A percentile compares a stretch with the other conserved stretches of the same genome.
These are phyloP conservation scores for Chaetura pelagica DNA, from an alignment of 2,113 vertebrate species.

Conservation along the genomic window DNA sequence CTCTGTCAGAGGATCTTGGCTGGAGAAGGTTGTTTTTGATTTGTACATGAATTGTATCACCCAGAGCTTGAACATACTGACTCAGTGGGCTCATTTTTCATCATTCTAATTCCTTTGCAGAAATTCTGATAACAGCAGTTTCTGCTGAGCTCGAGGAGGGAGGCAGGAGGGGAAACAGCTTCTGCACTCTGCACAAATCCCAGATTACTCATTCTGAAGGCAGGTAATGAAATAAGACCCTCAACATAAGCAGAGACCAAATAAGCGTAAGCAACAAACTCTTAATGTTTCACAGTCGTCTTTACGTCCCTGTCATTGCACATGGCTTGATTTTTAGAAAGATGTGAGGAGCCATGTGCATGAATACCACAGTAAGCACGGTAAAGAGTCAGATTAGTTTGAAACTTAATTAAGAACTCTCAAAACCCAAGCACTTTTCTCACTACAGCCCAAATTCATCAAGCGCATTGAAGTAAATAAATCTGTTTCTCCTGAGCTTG, in stretches of 20 bases:
- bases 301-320: neutral
- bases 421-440: neutral
- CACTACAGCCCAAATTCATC: neutral
- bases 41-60: neutral
- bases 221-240: neutral
- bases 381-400: neutral
- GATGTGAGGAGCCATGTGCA: neutral
- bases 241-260: neutral
- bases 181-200: neutral
- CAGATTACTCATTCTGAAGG: neutral
- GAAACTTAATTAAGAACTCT: neutral
- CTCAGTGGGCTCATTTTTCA: neutral
- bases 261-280: neutral
- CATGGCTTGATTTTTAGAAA: neutral
- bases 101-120: neutral
- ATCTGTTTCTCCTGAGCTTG: neutral
- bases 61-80: neutral
- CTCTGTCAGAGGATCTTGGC: neutral
- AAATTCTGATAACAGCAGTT: neutral
- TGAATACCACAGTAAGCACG: neutral
- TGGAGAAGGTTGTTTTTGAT: neutral
- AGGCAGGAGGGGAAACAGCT: neutral
- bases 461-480: neutral
- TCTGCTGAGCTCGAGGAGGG: neutral
- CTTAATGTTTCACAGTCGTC: accelerated